These are phyloP conservation scores for Gallirallus australis DNA, from an alignment of 2,797 vertebrate genomes.

Conservation along the genomic window DNA sequence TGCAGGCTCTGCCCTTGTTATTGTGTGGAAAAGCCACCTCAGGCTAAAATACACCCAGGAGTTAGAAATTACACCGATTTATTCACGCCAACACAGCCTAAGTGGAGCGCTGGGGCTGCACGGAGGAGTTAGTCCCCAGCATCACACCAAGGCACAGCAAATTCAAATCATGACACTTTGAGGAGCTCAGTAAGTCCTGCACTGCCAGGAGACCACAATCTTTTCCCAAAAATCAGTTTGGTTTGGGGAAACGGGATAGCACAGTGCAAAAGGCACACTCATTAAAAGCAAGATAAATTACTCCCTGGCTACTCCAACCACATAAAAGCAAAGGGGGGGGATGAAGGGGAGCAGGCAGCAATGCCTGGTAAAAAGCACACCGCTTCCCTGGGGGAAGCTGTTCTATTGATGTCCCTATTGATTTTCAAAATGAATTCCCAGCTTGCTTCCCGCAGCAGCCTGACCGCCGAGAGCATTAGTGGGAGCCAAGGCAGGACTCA, in stretches of 20 bases:
- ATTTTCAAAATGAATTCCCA: conserved; percentile 81
- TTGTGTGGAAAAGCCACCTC: neutral
- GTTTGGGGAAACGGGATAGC: rapidly evolving
- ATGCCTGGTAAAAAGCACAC: conserved; percentile 78
- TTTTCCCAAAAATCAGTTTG: neutral
- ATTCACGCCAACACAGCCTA: neutral
- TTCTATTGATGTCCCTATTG: conserved; percentile 81
- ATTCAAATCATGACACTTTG: neutral
- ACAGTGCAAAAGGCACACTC: rapidly evolving
- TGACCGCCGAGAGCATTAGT: conserved; percentile 49
- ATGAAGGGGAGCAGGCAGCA: neutral
- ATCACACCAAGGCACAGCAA: neutral
- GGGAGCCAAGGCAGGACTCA: conserved; percentile 64
- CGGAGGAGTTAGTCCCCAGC: neutral
- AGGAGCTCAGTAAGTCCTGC: neutral
- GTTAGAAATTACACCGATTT: neutral
- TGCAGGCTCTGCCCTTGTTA: neutral
- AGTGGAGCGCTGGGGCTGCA: neutral
- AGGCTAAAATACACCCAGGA: neutral
- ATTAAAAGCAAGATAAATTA: neutral
- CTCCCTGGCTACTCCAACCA: rapidly evolving
- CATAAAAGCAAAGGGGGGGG: neutral
- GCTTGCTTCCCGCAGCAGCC: conserved; percentile 60
- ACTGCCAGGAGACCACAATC: neutral
- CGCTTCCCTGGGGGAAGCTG: conserved; percentile 68